Conservation (phyloP, 37 sponge, comb jelly and placozoan genomes). For the Beroe forskalii region DNA sequence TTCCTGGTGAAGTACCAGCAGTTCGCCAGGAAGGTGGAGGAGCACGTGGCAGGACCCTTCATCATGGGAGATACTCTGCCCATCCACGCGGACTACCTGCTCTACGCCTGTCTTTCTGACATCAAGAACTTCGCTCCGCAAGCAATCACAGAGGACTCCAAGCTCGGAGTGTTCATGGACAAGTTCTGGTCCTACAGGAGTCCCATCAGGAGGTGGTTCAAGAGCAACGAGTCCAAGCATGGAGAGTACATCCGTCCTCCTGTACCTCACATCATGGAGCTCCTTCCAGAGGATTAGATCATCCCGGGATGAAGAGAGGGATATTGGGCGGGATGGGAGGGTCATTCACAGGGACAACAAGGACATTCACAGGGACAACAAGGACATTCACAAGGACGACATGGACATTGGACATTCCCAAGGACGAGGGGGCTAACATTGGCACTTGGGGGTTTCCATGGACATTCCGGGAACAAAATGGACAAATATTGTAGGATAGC, state of each 20-base stretch:
- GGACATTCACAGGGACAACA: too few species aligned
- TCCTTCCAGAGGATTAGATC: not conserved
- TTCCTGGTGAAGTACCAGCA: not conserved
- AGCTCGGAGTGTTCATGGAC: not conserved
- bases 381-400: too few species aligned
- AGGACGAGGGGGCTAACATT: too few species aligned
- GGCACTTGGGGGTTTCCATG: too few species aligned
- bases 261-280: conserved; percentile 3
- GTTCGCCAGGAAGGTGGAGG: not conserved
- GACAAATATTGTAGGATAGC: too few species aligned
- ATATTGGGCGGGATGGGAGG: too few species aligned
- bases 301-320: too few species aligned
- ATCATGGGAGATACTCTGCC: conserved; percentile 24
- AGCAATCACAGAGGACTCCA: not conserved
- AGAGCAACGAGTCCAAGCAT: not conserved
- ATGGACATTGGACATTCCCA: too few species aligned
- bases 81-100: conserved; percentile 17
- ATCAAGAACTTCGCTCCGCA: not conserved
- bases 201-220: conserved; percentile 16
- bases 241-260: conserved; percentile 41
- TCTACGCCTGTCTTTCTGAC: conserved; percentile 4
- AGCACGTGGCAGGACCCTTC: not conserved
- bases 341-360: too few species aligned
- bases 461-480: too few species aligned
- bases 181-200: conserved; percentile 1